A percentile compares a stretch with the other conserved stretches of the same genome.
phyloP scores from a whole-genome alignment of 2,888 invertebrate species.

The Anorthoa munda region DNA sequence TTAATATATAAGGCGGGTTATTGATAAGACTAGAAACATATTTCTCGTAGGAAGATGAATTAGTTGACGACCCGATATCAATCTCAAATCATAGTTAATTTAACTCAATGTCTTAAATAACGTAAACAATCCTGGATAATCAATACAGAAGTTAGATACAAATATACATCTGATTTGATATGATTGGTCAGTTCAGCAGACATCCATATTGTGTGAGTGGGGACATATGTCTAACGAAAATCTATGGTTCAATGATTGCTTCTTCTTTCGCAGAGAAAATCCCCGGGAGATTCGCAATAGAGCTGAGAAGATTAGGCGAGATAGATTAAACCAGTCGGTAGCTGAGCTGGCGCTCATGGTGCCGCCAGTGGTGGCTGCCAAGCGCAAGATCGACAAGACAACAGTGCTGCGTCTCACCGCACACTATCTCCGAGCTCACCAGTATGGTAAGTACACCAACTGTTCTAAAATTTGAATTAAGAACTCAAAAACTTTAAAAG shows the following conservation, averaged over 20 bases:
- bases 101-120: background rate
- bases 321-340: slow-evolving; percentile 96
- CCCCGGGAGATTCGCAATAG: slow-evolving; percentile 95
- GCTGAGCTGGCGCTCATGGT: slow-evolving; percentile 95
- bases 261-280: slow-evolving; percentile 75
- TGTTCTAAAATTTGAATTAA: no score
- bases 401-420: slow-evolving; percentile 96
- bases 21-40: no score
- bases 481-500: no score
- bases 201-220: background rate
- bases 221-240: background rate
- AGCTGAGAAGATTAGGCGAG: slow-evolving; percentile 97
- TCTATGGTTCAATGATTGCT: background rate
- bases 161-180: slow-evolving; percentile 4
- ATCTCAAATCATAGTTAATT: background rate
- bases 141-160: background rate
- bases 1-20: no score
- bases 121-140: slow-evolving; percentile 5
- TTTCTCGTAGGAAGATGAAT: no score
- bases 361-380: slow-evolving; percentile 94
- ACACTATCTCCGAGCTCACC: slow-evolving; percentile 95
- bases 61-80: no score
- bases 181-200: background rate
- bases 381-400: slow-evolving; percentile 97
- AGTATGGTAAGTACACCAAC: slow-evolving; percentile 84